Percentiles rank a stretch among this genome's conserved stretches.
Conservation (phyloP, 2,113 vertebrate genomes). For the Sapajus apella region DNA sequence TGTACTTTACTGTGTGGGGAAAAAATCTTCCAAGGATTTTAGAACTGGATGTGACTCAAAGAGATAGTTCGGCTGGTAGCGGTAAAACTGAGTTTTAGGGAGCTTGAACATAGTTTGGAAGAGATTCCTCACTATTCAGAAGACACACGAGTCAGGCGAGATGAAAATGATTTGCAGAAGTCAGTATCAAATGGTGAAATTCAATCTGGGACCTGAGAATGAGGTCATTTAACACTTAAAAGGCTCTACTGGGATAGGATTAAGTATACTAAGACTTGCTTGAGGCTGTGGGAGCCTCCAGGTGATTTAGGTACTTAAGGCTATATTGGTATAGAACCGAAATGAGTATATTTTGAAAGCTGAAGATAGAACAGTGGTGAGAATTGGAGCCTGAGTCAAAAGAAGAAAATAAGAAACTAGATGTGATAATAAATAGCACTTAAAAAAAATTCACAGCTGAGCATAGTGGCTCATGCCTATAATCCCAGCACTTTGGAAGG, state of each 20-base stretch:
- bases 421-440: not conserved
- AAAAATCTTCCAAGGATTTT: not conserved
- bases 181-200: not conserved
- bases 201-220: not conserved
- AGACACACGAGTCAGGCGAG: not conserved
- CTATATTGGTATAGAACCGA: not conserved
- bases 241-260: not conserved
- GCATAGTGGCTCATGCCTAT: no score
- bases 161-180: not conserved
- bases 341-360: conserved; percentile 9
- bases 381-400: not conserved
- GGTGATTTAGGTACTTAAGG: not conserved
- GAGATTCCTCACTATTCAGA: not conserved
- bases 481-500: no score
- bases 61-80: not conserved
- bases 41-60: not conserved
- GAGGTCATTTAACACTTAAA: not conserved
- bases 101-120: not conserved
- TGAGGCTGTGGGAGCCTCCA: not conserved
- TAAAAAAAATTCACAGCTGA: not conserved
- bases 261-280: not conserved
- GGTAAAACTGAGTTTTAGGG: not conserved
- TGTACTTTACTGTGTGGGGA: not conserved
- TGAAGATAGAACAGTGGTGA: not conserved
- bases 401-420: not conserved